Base-by-base conservation (phyloP, 2,888 invertebrate genomes). In the Schizotus pectinicornis region DNA sequence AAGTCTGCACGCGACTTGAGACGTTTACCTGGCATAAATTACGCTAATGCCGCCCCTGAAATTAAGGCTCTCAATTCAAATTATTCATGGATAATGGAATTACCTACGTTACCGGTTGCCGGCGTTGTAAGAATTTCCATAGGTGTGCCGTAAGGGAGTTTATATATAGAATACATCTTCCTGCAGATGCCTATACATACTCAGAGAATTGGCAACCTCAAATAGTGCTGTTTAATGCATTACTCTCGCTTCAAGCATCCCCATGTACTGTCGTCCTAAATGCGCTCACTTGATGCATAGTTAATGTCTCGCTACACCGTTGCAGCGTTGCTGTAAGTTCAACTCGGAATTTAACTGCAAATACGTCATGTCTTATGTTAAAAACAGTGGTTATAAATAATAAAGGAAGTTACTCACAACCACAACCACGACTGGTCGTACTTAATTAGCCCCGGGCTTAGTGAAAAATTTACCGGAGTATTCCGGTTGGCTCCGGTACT, bases 161-260 rank as follows among this genome's bases (percentile, higher is more conserved):
- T 33, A 39, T 45, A 41, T 41, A 54, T 6, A 47, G 41, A 39
- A 47, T 35, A 54, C 47, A 54, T 37, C 54, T 47, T 47, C 47
- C 47, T 54, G 54, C 46, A 54, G 34, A 47, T 47, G 47, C 47
- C 47, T 47, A 54, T 46, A 54, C 54, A 47, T 54, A 47, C 33
- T 47, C 30, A 14, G 52, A 58, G 53, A 53, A 58, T 48, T 47
- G 42, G 46, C 52, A 58, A 58, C 57, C 57, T 58, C 57, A 58
- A 58, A 58, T 52, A 48, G 52, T 53, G 47, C 57, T 53, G 52
- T 58, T 53, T 58, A 58, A 56, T 56, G 49, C 49, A 49, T 56
- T 56, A 56, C 31, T 36, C 43, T 22, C 42, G 57, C 48, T 58
- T 48, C 33, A 57, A 52, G 42, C 48, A 35, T 36, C 41, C 37